These are phyloP conservation scores for Hypotaenidia okinawae DNA, from an alignment of 2,797 vertebrate species.

Conservation along the genomic window DNA sequence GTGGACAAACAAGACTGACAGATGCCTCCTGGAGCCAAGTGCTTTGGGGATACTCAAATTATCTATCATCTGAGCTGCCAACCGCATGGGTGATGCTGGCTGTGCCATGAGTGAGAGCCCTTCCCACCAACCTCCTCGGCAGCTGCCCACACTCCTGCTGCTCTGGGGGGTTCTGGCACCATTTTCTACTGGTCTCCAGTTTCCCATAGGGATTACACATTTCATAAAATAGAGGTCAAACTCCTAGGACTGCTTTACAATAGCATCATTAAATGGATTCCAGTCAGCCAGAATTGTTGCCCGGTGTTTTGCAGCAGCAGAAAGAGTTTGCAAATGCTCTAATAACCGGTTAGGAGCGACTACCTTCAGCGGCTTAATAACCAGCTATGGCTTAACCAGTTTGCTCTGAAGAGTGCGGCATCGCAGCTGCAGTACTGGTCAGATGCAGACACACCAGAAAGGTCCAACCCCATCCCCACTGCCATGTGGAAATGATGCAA, in stretches of 20 bases:
- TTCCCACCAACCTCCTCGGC: neutral
- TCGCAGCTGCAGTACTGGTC: neutral
- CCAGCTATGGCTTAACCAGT: neutral
- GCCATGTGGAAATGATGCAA: accelerated
- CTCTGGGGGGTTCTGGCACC: neutral
- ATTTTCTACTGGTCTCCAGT: neutral
- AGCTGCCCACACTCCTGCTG: neutral
- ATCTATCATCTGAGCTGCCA: neutral
- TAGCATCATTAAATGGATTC: neutral
- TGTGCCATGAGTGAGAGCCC: accelerated
- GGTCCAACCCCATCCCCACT: neutral
- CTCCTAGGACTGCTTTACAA: neutral
- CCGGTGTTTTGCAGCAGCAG: neutral
- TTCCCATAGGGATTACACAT: neutral
- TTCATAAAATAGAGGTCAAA: neutral
- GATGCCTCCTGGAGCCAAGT: neutral
- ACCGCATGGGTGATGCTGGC: neutral
- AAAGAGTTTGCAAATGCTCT: neutral
- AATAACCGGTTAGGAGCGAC: neutral
- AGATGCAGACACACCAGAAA: neutral
- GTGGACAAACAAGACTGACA: neutral
- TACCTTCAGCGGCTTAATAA: neutral
- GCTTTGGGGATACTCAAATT: neutral
- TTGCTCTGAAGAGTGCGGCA: neutral
- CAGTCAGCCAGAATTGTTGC: neutral